These are phyloP conservation scores for Melanaphis sacchari DNA, from an alignment of 1,140 invertebrate genomes.

Conservation along the genomic window DNA sequence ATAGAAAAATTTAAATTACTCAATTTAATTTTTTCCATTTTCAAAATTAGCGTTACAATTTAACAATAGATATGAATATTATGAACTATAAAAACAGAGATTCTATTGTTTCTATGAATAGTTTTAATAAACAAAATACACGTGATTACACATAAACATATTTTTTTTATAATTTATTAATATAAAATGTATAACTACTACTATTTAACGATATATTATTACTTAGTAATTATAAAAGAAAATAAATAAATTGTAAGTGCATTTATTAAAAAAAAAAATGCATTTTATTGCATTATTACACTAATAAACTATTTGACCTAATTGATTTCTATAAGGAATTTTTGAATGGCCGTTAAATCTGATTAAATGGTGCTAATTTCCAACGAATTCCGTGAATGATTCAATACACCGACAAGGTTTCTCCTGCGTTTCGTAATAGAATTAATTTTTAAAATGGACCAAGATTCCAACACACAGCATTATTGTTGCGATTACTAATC, in stretches of 20 bases:
- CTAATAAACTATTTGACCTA: constrained; percentile 27
- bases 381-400: constrained; percentile 50
- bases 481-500: constrained; percentile 51
- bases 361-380: constrained; percentile 40
- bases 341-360: constrained; percentile 41
- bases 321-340: constrained; percentile 38
- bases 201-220: not conserved
- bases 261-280: not conserved
- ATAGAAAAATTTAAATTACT: not conserved
- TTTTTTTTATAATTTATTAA: not conserved
- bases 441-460: constrained; percentile 40
- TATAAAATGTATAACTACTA: not conserved
- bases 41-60: not conserved
- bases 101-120: not conserved
- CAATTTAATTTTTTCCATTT: not conserved
- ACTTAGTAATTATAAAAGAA: not conserved
- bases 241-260: not conserved
- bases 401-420: constrained; percentile 42
- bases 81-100: not conserved
- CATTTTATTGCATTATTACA: not conserved
- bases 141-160: not conserved
- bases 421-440: constrained; percentile 33
- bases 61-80: not conserved
- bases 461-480: constrained; percentile 42
- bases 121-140: not conserved